Conservation (phyloP, 2,113 vertebrate species). For the Mus spicilegus region DNA sequence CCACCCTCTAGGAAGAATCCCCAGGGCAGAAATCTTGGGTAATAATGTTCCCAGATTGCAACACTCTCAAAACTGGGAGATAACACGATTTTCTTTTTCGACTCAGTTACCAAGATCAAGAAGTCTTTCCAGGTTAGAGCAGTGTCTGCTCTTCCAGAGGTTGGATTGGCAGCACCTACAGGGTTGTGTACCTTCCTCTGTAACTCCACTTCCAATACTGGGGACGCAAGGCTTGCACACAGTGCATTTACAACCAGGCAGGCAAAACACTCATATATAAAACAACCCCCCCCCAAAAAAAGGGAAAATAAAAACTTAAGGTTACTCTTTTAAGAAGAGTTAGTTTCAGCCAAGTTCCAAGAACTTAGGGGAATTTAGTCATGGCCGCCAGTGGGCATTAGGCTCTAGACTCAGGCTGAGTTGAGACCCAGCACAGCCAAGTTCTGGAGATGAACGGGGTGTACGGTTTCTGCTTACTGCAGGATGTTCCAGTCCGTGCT, state of each 20-base stretch:
- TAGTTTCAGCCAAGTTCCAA: background rate
- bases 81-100: background rate
- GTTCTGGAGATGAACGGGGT: fast-evolving
- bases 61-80: background rate
- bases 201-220: background rate
- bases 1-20: background rate
- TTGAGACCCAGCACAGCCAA: fast-evolving
- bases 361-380: background rate
- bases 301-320: too few relatives aligned
- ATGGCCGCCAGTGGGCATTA: fast-evolving
- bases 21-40: background rate
- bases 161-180: background rate
- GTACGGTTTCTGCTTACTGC: background rate
- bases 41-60: background rate
- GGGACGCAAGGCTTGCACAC: background rate
- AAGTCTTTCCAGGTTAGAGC: background rate
- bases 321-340: background rate
- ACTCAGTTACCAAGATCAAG: background rate
- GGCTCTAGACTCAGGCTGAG: background rate
- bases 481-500: background rate
- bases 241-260: background rate
- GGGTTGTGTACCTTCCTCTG: background rate
- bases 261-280: background rate
- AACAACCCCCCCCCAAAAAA: background rate
- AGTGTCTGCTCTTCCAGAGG: background rate